Evolutionary conservation across 2,888 invertebrate species (phyloP), one percentile per base, ranked within the genome.

Genomic region (Diabrotica balteata): DNA sequence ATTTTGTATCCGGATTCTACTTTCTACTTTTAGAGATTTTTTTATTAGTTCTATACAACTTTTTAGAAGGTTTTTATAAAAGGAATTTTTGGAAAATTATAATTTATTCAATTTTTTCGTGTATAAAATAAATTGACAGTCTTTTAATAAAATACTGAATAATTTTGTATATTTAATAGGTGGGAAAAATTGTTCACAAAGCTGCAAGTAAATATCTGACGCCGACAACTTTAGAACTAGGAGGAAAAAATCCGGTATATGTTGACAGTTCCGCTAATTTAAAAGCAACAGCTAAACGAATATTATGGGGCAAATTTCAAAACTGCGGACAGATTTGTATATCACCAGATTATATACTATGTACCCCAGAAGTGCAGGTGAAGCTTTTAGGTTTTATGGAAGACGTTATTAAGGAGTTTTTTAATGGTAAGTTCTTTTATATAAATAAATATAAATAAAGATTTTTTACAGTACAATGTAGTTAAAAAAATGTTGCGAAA

Each of bases 241-340:
- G 93, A 10, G 88, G 88, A 3, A 89, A 89, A 80, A 97, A 97
- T 81, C 98, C 98, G 0, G 93, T 93, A 1, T 97, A 94, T 82
- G 88, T 98, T 66, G 97, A 97, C 84, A 90, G 89, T 75, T 89
- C 93, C 6, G 93, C 89, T 0, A 91, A 98, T 82, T 84, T 98
- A 59, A 86, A 87, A 17, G 86, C 94, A 5, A 90, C 95, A 0
- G 90, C 90, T 0, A 93, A 90, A 79, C 88, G 99, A 42, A 86
- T 99, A 22, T 84, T 96, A 7, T 99, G 97, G 98, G 98, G 98
- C 10, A 99, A 99, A 86, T 91, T 91, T 76, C 88, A 93, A 67
- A 99, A 99, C 84, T 87, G 87, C 8, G 98, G 98, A 0, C 98
- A 99, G 86, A 97, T 97, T 0, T 98, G 98, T 84, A 93, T 99